Conservation (phyloP, 1,140 invertebrate genomes). For the Drosophila athabasca region DNA sequence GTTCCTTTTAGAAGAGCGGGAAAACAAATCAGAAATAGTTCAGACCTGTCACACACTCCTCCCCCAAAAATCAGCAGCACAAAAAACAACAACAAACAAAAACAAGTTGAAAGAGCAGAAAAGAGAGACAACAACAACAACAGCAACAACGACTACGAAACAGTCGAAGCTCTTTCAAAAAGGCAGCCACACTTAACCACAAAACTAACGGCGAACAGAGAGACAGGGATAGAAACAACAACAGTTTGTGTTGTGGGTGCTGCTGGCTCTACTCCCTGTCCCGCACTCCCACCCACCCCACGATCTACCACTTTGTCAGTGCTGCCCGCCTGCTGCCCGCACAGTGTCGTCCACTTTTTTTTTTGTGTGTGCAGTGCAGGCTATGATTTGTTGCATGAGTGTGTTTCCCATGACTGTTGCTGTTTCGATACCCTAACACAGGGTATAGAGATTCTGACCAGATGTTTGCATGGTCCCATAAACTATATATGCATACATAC, state of each 20-base stretch:
- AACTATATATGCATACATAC: no score
- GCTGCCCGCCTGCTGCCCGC: neutral
- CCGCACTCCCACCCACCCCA: neutral
- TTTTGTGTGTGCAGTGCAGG: slow-evolving; percentile 22
- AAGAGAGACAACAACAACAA: slow-evolving; percentile 36
- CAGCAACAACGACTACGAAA: slow-evolving; percentile 19
- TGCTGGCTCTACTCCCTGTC: slow-evolving; percentile 8
- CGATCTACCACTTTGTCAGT: neutral
- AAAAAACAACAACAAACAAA: slow-evolving; percentile 8
- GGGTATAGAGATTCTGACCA: no score
- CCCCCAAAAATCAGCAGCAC: slow-evolving; percentile 1
- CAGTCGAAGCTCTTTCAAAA: slow-evolving; percentile 43
- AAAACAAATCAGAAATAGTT: slow-evolving; percentile 35
- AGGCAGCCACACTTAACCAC: slow-evolving; percentile 45
- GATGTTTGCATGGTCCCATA: no score
- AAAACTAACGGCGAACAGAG: slow-evolving; percentile 16
- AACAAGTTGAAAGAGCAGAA: slow-evolving; percentile 29
- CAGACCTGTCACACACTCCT: slow-evolving; percentile 12
- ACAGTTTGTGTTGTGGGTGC: slow-evolving; percentile 23
- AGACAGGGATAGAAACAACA: slow-evolving; percentile 30
- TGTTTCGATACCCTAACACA: no score
- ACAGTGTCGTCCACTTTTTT: slow-evolving; percentile 47
- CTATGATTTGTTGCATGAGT: slow-evolving; percentile 73
- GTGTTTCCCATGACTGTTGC: slow-evolving; percentile 44
- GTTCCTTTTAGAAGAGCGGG: slow-evolving; percentile 43